Conservation (phyloP, 2,113 vertebrate species). For the Motacilla tschutschensis region DNA sequence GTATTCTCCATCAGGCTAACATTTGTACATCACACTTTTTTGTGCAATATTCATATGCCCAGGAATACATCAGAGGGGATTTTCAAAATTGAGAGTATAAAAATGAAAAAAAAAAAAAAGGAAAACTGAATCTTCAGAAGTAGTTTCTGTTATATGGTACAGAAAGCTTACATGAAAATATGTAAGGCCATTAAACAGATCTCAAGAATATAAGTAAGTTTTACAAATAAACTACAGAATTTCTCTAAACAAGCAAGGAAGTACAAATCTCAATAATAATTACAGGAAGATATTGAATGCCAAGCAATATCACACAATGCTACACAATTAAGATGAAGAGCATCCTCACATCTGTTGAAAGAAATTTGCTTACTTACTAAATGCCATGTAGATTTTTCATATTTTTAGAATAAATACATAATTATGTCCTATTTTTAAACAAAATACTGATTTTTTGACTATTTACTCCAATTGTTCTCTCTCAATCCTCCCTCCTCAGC, state of each 20-base stretch:
- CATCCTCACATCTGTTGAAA: constrained; percentile 48
- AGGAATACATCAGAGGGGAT: background rate
- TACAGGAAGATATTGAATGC: constrained; percentile 39
- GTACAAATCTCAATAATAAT: constrained; percentile 38
- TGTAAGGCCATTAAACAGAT: background rate
- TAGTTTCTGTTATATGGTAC: background rate
- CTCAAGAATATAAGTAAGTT: background rate
- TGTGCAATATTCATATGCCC: background rate
- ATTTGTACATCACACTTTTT: background rate
- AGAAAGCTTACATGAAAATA: background rate
- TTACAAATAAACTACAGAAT: constrained; percentile 9
- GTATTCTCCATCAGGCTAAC: background rate
- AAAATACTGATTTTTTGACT: constrained; percentile 24
- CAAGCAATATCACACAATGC: constrained; percentile 31
- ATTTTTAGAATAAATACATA: constrained; percentile 51
- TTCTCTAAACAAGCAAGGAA: constrained; percentile 13
- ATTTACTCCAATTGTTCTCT: constrained; percentile 19
- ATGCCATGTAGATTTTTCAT: constrained; percentile 22
- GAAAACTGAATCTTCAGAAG: background rate
- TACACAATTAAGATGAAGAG: constrained; percentile 42
- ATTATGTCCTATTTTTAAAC: constrained; percentile 41
- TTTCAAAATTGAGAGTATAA: background rate
- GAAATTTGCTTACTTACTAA: constrained; percentile 36
- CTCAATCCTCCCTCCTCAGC: background rate
- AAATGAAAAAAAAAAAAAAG: background rate